Evolutionary conservation across 1,140 invertebrate species (phyloP).

Genomic region (Diabrotica undecimpunctata): DNA sequence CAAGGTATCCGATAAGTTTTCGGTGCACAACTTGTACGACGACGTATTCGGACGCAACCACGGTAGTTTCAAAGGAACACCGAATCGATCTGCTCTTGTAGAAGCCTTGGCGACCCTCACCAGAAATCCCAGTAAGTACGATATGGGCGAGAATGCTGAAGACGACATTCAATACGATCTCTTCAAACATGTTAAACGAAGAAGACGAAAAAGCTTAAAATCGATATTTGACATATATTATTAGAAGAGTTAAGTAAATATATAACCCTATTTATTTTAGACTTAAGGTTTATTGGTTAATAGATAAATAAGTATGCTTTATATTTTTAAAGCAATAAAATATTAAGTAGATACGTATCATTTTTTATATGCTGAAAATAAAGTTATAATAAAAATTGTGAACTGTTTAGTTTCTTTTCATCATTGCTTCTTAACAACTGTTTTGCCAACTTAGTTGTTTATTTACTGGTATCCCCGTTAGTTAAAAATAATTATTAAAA

Average conservation of each 20-base stretch:
- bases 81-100: slow-evolving; percentile 23
- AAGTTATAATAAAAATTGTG: too few relatives aligned
- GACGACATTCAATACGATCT: slow-evolving; percentile 25
- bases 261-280: too few relatives aligned
- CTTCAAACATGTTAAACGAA: slow-evolving; percentile 21
- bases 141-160: slow-evolving; percentile 9
- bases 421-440: too few relatives aligned
- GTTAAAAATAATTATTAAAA: too few relatives aligned
- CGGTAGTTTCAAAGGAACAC: slow-evolving; percentile 26
- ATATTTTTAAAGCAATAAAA: too few relatives aligned
- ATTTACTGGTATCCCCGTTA: too few relatives aligned
- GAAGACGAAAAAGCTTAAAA: slow-evolving; percentile 27
- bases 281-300: too few relatives aligned
- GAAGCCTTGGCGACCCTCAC: slow-evolving; percentile 22
- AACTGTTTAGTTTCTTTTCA: too few relatives aligned
- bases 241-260: background rate
- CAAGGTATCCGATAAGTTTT: slow-evolving; percentile 23
- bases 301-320: too few relatives aligned
- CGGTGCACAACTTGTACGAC: slow-evolving; percentile 23
- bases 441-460: too few relatives aligned
- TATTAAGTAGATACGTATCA: too few relatives aligned
- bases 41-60: slow-evolving; percentile 23
- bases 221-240: slow-evolving; percentile 28
- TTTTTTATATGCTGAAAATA: too few relatives aligned
- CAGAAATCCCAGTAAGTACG: background rate